Evolutionary conservation across 2,113 vertebrate species (phyloP).

Genomic region (Diglossa brunneiventris): DNA sequence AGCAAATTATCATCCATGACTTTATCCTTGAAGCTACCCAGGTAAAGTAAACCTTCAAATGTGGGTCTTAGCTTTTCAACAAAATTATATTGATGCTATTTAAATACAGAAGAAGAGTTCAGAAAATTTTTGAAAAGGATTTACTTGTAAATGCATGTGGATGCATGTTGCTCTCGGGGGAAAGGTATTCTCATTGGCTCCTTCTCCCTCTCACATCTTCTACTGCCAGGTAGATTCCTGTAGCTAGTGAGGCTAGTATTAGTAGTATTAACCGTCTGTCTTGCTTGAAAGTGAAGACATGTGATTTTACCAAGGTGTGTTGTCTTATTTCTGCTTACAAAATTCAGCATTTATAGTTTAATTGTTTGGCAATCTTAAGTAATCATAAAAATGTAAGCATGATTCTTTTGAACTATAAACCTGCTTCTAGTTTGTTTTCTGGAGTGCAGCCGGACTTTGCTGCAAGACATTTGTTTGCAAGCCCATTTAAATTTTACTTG

Average conservation of each 20-base stretch:
- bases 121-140: background rate
- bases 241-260: background rate
- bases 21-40: slow-evolving; percentile 99
- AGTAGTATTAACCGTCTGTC: background rate
- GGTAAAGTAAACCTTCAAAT: slow-evolving; percentile 71
- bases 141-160: background rate
- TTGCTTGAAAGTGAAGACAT: background rate
- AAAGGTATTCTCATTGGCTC: background rate
- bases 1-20: slow-evolving; percentile 98
- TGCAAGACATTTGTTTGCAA: background rate
- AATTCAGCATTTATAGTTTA: background rate
- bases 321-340: background rate
- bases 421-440: background rate
- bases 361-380: background rate
- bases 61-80: background rate
- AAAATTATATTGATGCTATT: background rate
- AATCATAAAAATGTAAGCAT: background rate
- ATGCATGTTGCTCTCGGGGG: background rate
- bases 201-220: background rate
- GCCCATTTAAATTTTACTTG: background rate
- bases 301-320: background rate
- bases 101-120: background rate
- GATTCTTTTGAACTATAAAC: background rate
- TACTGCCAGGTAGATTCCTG: background rate
- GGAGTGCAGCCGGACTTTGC: background rate